Base-by-base conservation (phyloP, 2,888 invertebrate genomes). In the Epirrita christyi region DNA sequence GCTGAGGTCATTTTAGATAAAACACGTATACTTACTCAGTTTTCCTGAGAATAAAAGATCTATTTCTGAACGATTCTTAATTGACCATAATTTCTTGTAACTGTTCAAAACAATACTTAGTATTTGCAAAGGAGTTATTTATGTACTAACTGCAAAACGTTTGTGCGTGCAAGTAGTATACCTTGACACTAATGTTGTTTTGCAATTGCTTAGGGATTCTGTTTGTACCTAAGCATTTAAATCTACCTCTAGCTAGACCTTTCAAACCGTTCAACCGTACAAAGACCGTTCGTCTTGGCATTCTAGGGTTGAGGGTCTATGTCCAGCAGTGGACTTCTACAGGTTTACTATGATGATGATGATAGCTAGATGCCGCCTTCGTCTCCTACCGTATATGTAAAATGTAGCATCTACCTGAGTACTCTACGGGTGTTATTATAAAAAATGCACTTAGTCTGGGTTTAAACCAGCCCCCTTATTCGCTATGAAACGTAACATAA, bases 181-280 rank as follows among this genome's bases (percentile, higher is more conserved):
- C 59, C 59, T 51, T 60, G 62, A 52, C 63, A 57, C 45, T 27
- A 54, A 55, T 57, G 34, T 41, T 34, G 48, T 58, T 59, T 58
- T 28, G 40, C 53, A 60, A 55, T 58, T 40, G 51, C 29, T 42
- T 55, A 48, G 43, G 29, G 47, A 41, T 59, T 41, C 41, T 46
- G 41, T 37, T 48, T 46, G 14, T 46, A 13, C 32, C 50, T 50
- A 54, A 51, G 13, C 37, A 28, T 41, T 37, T 46, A 9, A 29
- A 36, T 15, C 8, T 13, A 40, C 14, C 13, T 2, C 37, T 11
- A 37, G 37, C 37, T 37, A 37, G n/a, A n/a, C n/a, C n/a, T n/a
- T n/a, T n/a, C n/a, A n/a, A n/a, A n/a, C n/a, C n/a, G n/a, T n/a
- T n/a, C n/a, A n/a, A n/a, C n/a, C n/a, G n/a, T n/a, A n/a, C n/a